Base-by-base conservation (phyloP, 2,888 invertebrate genomes). In the Tanypteryx hageni region DNA sequence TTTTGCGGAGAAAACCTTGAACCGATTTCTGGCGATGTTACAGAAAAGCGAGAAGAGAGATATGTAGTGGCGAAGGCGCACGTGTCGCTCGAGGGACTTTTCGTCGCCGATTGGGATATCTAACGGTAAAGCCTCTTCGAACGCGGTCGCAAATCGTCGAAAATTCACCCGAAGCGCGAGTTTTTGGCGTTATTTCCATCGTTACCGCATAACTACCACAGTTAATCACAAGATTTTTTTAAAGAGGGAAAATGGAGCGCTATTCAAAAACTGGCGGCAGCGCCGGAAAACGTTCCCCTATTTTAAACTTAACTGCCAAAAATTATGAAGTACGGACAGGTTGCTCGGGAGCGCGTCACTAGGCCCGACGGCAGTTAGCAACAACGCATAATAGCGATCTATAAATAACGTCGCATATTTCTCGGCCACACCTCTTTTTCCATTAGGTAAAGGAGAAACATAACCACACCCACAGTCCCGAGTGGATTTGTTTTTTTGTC, bases 381-480 rank as follows among this genome's bases (percentile, higher is more conserved):
- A 18, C 89, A 68, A 68, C 58, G 56, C 68, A 89, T 89, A 89
- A 68, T 64, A 59, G 31, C 13, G 61, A 27, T 64, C 89, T 89
- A 89, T 89, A 89, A 44, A 89, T 89, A 89, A 89, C 89, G 44
- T 44, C 44, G 18, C 27, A 61, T 86, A 64, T 89, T 31, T 27
- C 31, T 83, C 64, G 27, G 44, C 89, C 89, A 89, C 89, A 64
- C 89, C 89, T 64, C 89, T 89, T 76, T 89, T 44, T 64, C 68
- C 89, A 89, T 64, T 89, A 89, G 18, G 11, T 18, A 44, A 31
- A 64, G 27, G 44, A 61, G 61, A 86, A 85, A 86, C 59, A 64
- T 61, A 57, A 64, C 64, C 64, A 68, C 89, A 64, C 64, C 89
- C 64, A 44, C 61, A 10, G 61, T 44, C n/a, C 31, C 31, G 31